Evolutionary conservation across 64 coral and sea anemone genomes (phyloP), one percentile per base, ranked within the genome.

Genomic region (Actinia equina): DNA sequence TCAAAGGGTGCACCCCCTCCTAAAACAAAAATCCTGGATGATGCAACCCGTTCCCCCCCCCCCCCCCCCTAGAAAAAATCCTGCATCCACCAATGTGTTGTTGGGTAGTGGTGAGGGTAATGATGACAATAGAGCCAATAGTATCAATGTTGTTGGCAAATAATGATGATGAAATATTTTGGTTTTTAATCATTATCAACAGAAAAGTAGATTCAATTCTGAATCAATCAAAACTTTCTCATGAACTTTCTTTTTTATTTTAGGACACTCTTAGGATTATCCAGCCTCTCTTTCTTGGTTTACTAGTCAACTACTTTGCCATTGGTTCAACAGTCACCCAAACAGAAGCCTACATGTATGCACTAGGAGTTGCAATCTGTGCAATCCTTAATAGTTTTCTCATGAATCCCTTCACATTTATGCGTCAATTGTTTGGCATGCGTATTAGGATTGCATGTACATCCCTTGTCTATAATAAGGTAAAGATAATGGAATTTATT

Each of bases 391-490:
- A 80, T 26, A 95, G 90, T 64, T 95, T 95, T 74, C 65, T 92
- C 17, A 83, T 92, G 79, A 82, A 85, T 2, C 94, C 94, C 12
- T 95, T 92, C 70, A 89, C 90, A 7, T 95, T 92, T 23, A 52
- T 95, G 80, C 87, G 94, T 7, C 94, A 95, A n/a, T 89, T 86
- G 44, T 89, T 19, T 79, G 94, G 94, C 17, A 95, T 95, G 94
- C 83, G 85, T 23, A 11, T 92, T 6, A 95, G 94, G 82, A 95
- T 95, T 84, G 91, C 90, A 56, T 95, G 94, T 61, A 95, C 94
- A 15, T 92, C 94, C 43, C 90, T 95, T 77, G 94, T 95, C 8
- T 95, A 95, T 71, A 89, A 92, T 64, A 95, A 95, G 87, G 94
- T 95, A 84, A 37, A 15, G 62, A 65, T 65, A 23, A 65, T n/a